Base-by-base conservation (phyloP, 1,140 invertebrate species). In the Drepana arcuata region DNA sequence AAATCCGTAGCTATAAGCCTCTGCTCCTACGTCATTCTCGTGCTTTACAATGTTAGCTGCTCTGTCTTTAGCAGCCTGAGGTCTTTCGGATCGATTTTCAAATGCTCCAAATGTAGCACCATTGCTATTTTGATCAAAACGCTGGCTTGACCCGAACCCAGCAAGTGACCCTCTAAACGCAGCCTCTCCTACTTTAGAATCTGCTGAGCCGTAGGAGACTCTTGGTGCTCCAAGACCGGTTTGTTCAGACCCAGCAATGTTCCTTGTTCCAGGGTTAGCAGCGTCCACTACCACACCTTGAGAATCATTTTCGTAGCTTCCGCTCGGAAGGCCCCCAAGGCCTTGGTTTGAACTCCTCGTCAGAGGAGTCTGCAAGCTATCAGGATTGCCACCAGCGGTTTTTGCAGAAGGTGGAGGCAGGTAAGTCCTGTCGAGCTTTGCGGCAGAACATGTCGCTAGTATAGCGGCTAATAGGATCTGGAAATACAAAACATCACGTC, bases 391-490 rank as follows among this genome's bases (percentile, higher is more conserved):
- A 10, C 84, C 86, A 21, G 84, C 83, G 16, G 70, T 68, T 30
- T 67, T 73, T 1, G 86, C 86, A 14, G 81, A 75, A 24, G 83
- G 62, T 7, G 88, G 88, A 14, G 88, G 87, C 6, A 90, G 71
- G 48, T 89, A 89, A 2, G 75, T 84, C 23, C 84, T 85, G 34
- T 89, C 87, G 16, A 90, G 62, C 38, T 86, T 83, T 23, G 84
- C 82, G 39, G 74, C 62, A 14, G 55, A 34, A 31, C 71, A 66
- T 16, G 60, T 64, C 59, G 67, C 69, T 48, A 64, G 43, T 1
- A 79, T 44, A 48, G 66, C 69, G 65, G 71, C 50, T 42, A 71
- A 34, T 10, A 65, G 30, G 11, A 79, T 37, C 74, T 82, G 65
- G 3, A 52, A 58, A 46, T 32, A 45, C 7, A 32, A 42, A 32